These are phyloP conservation scores for Perca flavescens DNA, from an alignment of 2,113 vertebrate species.

Conservation along the genomic window DNA sequence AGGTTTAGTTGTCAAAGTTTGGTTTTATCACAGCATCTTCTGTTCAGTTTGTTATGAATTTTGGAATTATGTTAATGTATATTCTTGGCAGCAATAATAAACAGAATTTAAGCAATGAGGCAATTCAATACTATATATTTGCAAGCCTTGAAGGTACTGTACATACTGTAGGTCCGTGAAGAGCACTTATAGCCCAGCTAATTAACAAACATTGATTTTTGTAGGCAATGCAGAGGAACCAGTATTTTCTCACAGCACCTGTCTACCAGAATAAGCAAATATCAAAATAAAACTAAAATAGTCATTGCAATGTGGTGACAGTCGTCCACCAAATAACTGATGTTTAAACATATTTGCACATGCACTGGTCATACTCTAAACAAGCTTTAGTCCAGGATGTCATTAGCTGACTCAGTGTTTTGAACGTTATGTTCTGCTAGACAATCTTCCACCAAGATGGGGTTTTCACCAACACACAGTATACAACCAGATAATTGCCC, in stretches of 20 bases:
- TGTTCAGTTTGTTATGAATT: conserved; percentile 9
- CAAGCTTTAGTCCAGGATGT: background rate
- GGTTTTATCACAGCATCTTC: conserved; percentile 15
- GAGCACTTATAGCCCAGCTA: background rate
- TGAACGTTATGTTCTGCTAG: background rate
- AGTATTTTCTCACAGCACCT: conserved; percentile 1
- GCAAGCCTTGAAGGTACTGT: conserved; percentile 2
- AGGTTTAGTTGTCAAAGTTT: background rate
- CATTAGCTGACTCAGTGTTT: background rate
- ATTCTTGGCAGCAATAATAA: conserved; percentile 65
- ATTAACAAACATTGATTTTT: background rate
- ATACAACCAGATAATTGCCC: background rate
- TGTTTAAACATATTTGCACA: background rate
- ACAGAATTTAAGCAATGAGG: conserved; percentile 23
- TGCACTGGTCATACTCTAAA: conserved; percentile 11
- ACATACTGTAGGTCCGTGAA: background rate
- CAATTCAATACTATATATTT: background rate
- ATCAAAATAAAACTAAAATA: too few relatives aligned
- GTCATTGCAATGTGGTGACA: background rate
- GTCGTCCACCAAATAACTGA: background rate
- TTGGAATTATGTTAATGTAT: conserved; percentile 17
- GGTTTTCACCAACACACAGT: background rate
- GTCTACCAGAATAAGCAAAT: background rate
- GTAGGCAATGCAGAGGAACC: conserved; percentile 17
- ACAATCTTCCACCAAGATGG: background rate